Base-by-base conservation (phyloP, 1,140 invertebrate species). In the Bilobella aurantiaca region DNA sequence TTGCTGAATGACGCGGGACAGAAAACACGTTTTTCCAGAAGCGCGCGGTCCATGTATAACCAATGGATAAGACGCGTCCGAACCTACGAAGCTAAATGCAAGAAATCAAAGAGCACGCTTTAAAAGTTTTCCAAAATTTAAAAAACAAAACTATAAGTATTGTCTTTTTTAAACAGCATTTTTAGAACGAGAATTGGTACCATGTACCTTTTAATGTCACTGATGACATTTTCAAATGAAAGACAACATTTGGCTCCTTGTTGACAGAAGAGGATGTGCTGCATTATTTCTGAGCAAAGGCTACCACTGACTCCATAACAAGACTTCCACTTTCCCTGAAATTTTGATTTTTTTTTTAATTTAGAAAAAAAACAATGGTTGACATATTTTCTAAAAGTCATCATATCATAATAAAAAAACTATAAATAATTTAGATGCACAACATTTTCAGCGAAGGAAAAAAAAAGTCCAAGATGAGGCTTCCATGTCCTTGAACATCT, bases 41-140 rank as follows among this genome's bases (percentile, higher is more conserved):
- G 90, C 90, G 14, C 83, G 80, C 31, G 84, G 82, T 0, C 90
- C 90, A 66, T 87, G 83, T n/a, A 93, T 75, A 16, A 91, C 81
- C 59, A 91, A 76, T 0, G 88, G 88, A 37, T 72, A 16, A 37
- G 81, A 81, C 42, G 84, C 82, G 1, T 79, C 80, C 5, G 89
- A 42, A 28, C 23, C 37, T 47, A 65, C 28, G 27, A 53, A 63
- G 53, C 8, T 47, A 46, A 46, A 63, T 46, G 25, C 16, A 3
- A 37, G 12, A 14, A 42, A 62, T 32, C 42, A 31, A 25, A 27
- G 28, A 28, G 21, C 16, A 16, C 1, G 28, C 18, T 59, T 61
- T 27, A 57, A 29, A 8, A n/a, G 47, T 47, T 12, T 58, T 42
- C 12, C 8, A 42, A 42, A 42, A 42, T 53, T 16, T 53, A 53